A percentile compares a stretch with the other conserved stretches of the same genome.
phyloP scores from a whole-genome alignment of 1,140 invertebrate genomes.

The Batillaria attramentaria region DNA sequence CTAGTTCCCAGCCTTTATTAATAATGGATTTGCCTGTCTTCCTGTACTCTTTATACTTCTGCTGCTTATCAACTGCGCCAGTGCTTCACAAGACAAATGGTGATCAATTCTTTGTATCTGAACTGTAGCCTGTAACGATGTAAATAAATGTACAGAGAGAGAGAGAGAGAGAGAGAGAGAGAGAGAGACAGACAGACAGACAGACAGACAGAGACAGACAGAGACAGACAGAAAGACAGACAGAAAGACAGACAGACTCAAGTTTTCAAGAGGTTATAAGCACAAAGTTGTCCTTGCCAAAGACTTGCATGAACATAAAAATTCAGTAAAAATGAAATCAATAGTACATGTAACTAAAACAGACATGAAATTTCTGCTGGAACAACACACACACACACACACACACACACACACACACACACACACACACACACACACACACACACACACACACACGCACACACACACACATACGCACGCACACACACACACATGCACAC shows the following conservation, averaged over 20 bases:
- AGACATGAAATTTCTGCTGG: not conserved
- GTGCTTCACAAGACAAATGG: too few relatives aligned
- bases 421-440: not conserved
- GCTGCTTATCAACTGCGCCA: too few relatives aligned
- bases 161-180: constrained; percentile 2
- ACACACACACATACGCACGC: not conserved
- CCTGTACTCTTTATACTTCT: too few relatives aligned
- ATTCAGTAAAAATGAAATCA: not conserved
- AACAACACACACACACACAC: not conserved
- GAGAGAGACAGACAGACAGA: constrained; percentile 2
- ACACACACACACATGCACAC: constrained; percentile 81
- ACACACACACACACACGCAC: not conserved
- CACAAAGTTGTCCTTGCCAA: not conserved
- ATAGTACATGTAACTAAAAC: not conserved
- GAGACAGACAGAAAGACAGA: not conserved
- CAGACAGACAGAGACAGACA: not conserved
- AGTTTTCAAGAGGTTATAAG: not conserved
- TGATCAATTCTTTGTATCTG: too few relatives aligned
- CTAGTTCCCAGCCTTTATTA: too few relatives aligned
- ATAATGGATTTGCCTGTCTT: too few relatives aligned
- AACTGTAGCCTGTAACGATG: too few relatives aligned
- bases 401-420: not conserved
- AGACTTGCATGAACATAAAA: not conserved
- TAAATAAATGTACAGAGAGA: too few relatives aligned
- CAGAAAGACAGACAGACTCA: not conserved